Percentiles rank a stretch among this genome's conserved stretches.
phyloP scores from a whole-genome alignment of 2,113 vertebrate genomes.

The Planiliza haematocheilus region DNA sequence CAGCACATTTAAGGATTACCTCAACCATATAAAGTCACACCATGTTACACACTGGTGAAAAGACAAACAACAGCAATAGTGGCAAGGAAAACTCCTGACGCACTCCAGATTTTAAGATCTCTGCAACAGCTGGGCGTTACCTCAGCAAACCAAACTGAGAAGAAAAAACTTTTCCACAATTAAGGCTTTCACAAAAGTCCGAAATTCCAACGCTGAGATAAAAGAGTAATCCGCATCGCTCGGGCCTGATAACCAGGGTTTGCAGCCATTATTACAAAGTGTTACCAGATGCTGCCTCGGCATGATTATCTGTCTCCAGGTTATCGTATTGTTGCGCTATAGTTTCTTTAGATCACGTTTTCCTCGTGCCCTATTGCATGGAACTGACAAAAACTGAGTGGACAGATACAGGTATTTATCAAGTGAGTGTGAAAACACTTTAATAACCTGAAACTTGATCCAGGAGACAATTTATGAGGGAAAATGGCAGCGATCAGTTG shows the following conservation, averaged over 20 bases:
- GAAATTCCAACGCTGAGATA: slow-evolving; percentile 71
- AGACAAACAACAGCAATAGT: slow-evolving; percentile 75
- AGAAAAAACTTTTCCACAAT: slow-evolving; percentile 65
- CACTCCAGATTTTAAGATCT: slow-evolving; percentile 60
- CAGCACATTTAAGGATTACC: slow-evolving; percentile 72
- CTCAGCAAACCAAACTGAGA: slow-evolving; percentile 44
- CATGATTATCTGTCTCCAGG: slow-evolving; percentile 50
- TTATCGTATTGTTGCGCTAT: slow-evolving; percentile 54
- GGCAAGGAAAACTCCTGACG: slow-evolving; percentile 58
- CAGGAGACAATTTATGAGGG: neutral
- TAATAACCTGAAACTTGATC: neutral
- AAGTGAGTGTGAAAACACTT: neutral
- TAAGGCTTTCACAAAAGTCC: slow-evolving; percentile 58
- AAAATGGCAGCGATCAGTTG: slow-evolving; percentile 45
- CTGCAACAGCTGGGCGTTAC: slow-evolving; percentile 62
- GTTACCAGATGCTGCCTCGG: slow-evolving; percentile 73
- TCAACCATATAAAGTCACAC: slow-evolving; percentile 66
- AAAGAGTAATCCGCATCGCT: slow-evolving; percentile 60
- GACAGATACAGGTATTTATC: neutral
- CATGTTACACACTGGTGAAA: slow-evolving; percentile 61
- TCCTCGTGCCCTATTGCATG: neutral
- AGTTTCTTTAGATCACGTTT: slow-evolving; percentile 43
- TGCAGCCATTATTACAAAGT: slow-evolving; percentile 74
- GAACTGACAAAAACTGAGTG: slow-evolving; percentile 4
- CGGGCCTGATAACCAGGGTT: slow-evolving; percentile 71